These are phyloP conservation scores for Crocodylus rhombifer DNA, from an alignment of 2,797 vertebrate species.

Conservation along the genomic window DNA sequence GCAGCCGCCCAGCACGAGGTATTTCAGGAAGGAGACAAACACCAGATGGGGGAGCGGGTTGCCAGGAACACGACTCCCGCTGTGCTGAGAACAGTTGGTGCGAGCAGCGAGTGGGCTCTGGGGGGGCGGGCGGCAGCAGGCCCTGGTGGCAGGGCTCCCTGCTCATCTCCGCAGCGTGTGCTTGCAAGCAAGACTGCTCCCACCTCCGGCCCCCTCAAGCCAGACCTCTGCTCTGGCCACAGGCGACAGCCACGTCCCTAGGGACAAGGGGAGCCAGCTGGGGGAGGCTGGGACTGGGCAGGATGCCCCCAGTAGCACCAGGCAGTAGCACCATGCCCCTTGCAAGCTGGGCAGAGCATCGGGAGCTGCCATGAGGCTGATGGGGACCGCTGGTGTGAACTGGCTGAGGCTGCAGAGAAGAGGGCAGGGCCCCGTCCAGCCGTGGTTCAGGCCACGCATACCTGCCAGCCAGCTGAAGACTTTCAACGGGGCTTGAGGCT, in stretches of 20 bases:
- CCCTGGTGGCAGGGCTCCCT: not conserved
- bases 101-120: conserved; percentile 7
- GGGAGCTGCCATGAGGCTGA: not conserved
- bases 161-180: not conserved
- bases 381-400: not conserved
- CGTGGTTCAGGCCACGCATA: not conserved
- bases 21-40: conserved; percentile 72
- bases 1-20: conserved; percentile 50
- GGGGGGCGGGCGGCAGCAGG: not conserved
- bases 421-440: not conserved
- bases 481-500: not conserved
- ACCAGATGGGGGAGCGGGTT: conserved; percentile 63
- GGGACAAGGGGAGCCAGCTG: not conserved
- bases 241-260: not conserved
- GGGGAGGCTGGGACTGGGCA: not conserved
- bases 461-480: rapidly evolving
- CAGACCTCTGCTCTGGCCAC: not conserved
- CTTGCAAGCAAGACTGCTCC: not conserved
- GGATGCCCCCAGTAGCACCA: not conserved
- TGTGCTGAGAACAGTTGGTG: conserved; percentile 60
- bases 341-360: not conserved
- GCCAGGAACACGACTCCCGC: conserved; percentile 58
- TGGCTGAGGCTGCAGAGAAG: not conserved
- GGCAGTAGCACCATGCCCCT: too few species aligned
- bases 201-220: not conserved